phyloP scores from a whole-genome alignment of 2,888 invertebrate genomes.

The Embidobia sp. region DNA sequence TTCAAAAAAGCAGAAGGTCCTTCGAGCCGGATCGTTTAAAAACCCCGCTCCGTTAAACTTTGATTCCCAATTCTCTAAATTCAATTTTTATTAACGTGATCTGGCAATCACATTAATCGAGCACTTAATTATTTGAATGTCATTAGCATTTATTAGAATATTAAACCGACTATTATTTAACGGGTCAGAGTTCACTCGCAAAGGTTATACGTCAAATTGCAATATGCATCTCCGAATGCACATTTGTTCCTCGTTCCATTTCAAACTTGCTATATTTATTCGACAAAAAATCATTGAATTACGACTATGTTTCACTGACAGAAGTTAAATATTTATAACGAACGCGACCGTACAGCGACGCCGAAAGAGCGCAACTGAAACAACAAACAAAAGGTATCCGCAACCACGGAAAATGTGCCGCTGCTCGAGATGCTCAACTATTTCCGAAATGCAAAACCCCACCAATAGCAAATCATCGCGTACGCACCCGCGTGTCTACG shows the following conservation, averaged over 20 bases:
- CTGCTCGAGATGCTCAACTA: conserved; percentile 30
- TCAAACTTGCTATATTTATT: not conserved
- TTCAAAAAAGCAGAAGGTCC: too few relatives aligned
- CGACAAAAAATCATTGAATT: conserved; percentile 12
- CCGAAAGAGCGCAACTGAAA: conserved; percentile 19
- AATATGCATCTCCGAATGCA: conserved; percentile 12
- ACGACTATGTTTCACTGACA: not conserved
- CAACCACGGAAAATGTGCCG: conserved; percentile 9
- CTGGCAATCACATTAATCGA: not conserved
- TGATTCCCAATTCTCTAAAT: not conserved
- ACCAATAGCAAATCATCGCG: conserved; percentile 34
- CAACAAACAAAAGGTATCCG: conserved; percentile 40
- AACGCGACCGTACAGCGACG: too few relatives aligned
- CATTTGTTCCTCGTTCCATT: conserved; percentile 5
- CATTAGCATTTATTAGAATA: conserved; percentile 35
- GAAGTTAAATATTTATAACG: conserved; percentile 29
- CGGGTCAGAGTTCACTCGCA: conserved; percentile 36
- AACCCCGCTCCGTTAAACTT: too few relatives aligned
- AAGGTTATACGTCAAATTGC: conserved; percentile 25
- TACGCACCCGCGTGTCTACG: conserved; percentile 11
- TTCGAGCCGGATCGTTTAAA: not conserved
- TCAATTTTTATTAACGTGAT: not conserved
- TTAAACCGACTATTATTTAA: conserved; percentile 9
- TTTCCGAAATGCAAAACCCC: conserved; percentile 45
- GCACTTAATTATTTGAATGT: conserved; percentile 17